A percentile compares a stretch with the other conserved stretches of the same genome.
phyloP scores from a whole-genome alignment of 2,888 invertebrate genomes.

The Philaethria dido region DNA sequence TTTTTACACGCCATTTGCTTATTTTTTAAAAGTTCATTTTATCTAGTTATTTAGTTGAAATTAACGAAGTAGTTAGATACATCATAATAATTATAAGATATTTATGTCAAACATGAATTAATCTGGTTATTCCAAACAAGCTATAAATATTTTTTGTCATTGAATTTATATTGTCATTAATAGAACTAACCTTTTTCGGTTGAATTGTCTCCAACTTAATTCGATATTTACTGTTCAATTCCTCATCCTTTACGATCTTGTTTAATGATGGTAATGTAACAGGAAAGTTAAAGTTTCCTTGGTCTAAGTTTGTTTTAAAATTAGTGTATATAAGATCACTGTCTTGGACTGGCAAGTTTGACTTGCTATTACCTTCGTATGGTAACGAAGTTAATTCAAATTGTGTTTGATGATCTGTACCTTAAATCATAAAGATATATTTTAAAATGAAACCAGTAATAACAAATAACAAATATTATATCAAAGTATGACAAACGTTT shows the following conservation, averaged over 20 bases:
- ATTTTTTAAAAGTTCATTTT: too few relatives aligned
- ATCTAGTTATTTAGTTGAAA: too few relatives aligned
- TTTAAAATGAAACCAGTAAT: background rate
- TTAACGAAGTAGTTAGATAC: too few relatives aligned
- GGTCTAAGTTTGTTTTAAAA: background rate
- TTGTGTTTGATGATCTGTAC: background rate
- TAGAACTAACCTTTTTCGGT: background rate
- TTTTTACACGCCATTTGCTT: too few relatives aligned
- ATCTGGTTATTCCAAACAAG: too few relatives aligned
- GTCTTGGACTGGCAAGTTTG: background rate
- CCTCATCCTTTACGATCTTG: background rate
- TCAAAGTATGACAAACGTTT: background rate
- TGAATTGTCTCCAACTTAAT: conserved; percentile 1
- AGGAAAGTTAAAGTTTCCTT: background rate
- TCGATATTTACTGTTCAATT: background rate
- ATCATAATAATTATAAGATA: too few relatives aligned
- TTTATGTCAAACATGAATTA: too few relatives aligned
- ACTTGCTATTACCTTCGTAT: background rate
- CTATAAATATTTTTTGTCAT: too few relatives aligned
- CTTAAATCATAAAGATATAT: conserved; percentile 1
- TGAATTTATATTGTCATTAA: too few relatives aligned
- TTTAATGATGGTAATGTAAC: conserved; percentile 2
- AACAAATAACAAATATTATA: background rate
- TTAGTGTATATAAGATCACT: background rate
- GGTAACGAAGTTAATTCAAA: background rate